Evolutionary conservation across 1,140 invertebrate species (phyloP).

Genomic region (Drosophila bipectinata): DNA sequence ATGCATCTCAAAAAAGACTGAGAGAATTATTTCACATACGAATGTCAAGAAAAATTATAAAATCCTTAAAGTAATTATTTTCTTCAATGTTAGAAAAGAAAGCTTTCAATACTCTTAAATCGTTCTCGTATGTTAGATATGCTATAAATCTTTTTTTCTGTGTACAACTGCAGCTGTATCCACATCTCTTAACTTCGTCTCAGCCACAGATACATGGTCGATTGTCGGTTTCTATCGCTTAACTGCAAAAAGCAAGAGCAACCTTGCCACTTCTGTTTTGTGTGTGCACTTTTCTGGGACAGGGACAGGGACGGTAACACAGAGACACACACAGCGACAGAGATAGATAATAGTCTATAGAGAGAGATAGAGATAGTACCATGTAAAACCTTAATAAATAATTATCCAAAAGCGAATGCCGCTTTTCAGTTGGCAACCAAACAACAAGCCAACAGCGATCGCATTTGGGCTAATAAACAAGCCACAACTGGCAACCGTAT

Average conservation of each 20-base stretch:
- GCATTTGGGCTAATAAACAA: slow-evolving; percentile 45
- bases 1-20: slow-evolving; percentile 1
- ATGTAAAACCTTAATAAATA: slow-evolving; percentile 46
- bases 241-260: slow-evolving; percentile 20
- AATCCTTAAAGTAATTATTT: no score
- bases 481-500: slow-evolving; percentile 25
- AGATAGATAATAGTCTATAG: neutral
- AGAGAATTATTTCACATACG: neutral
- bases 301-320: slow-evolving; percentile 21
- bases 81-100: no score
- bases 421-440: neutral
- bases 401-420: slow-evolving; percentile 35
- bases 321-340: neutral
- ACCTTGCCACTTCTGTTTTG: slow-evolving; percentile 14
- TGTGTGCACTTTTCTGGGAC: slow-evolving; percentile 26
- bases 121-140: no score
- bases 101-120: no score
- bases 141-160: neutral
- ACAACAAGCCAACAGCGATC: slow-evolving; percentile 2
- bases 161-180: slow-evolving; percentile 14
- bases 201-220: slow-evolving; percentile 2
- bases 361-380: neutral
- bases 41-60: neutral
- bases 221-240: slow-evolving; percentile 8
- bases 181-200: slow-evolving; percentile 2